Base-by-base conservation (phyloP, 2,888 invertebrate species). In the Pollenia angustigena region DNA sequence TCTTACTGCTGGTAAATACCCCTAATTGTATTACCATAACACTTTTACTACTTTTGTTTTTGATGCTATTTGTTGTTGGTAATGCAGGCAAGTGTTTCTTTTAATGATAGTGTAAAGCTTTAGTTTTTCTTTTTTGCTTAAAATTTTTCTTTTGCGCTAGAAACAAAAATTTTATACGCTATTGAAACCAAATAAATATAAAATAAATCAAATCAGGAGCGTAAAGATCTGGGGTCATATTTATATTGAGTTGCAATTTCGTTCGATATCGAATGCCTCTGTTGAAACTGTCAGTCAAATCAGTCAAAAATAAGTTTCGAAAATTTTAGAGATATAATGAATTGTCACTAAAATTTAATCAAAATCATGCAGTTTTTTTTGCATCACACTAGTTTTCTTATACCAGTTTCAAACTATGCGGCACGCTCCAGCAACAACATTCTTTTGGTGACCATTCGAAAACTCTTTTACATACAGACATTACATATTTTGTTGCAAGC, bases 31-130 rank as follows among this genome's bases (percentile, higher is more conserved):
- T 16, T 52, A 8, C 12, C 9, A 16, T 54, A 7, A 14, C 9
- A 14, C 50, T 32, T 32, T 32, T 32, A 32, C 32, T 32, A 32
- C 32, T 32, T 32, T 32, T 32, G 32, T 32, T 32, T 32, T 32
- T 32, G 0, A 32, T 32, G 32, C 32, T 32, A 32, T 32, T 18
- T 14, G 69, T 18, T 62, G 16, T 75, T 62, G 40, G 12, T 75
- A 52, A 52, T 62, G 62, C 75, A 42, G 62, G 64, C 76, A 54
- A 48, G 56, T 68, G 23, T 56, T 40, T 46, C 46, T 78, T 54
- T 66, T 64, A 64, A 75, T 62, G 32, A 50, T 75, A 62, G 32
- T 62, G 52, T 46, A 44, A 54, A 76, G 23, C 32, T 42, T 9
- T 52, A 9, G 10, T 69, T 16, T 69, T 40, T 32, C 32, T 11